Evolutionary conservation across 2,113 vertebrate genomes (phyloP).

Genomic region (Megaceryle maxima): DNA sequence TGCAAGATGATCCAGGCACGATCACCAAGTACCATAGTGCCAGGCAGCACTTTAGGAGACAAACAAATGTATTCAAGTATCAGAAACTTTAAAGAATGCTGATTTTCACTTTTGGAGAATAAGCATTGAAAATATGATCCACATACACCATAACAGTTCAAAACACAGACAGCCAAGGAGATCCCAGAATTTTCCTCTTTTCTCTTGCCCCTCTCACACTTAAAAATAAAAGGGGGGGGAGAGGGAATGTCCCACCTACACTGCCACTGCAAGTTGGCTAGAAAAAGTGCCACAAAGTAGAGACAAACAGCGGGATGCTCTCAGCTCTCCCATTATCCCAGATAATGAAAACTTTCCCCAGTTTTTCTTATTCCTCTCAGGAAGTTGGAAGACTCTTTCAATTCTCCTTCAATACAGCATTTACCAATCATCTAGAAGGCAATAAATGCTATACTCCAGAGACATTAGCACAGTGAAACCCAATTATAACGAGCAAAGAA

Average conservation of each 20-base stretch:
- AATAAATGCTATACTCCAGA: not conserved
- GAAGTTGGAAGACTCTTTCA: not conserved
- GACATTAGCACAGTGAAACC: not conserved
- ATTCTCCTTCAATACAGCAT: not conserved
- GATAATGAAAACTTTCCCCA: not conserved
- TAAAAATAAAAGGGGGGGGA: fast-evolving
- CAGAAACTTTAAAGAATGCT: not conserved
- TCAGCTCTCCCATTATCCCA: not conserved
- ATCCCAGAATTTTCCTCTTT: not conserved
- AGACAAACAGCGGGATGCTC: not conserved
- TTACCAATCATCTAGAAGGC: not conserved
- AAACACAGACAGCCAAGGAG: not conserved
- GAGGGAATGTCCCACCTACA: not conserved
- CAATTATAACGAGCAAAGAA: not conserved
- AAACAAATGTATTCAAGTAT: not conserved
- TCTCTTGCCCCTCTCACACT: not conserved
- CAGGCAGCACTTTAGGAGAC: not conserved
- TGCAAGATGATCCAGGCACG: not conserved
- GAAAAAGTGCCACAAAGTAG: not conserved
- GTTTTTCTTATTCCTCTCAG: not conserved
- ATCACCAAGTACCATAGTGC: not conserved
- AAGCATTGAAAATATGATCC: not conserved
- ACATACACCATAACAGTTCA: not conserved
- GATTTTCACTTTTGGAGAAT: not conserved
- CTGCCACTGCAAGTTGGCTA: not conserved